Percentiles rank a stretch among this genome's conserved stretches.
Evolutionary conservation across 1,140 invertebrate genomes (phyloP).

Genomic region (Lucilia sericata): DNA sequence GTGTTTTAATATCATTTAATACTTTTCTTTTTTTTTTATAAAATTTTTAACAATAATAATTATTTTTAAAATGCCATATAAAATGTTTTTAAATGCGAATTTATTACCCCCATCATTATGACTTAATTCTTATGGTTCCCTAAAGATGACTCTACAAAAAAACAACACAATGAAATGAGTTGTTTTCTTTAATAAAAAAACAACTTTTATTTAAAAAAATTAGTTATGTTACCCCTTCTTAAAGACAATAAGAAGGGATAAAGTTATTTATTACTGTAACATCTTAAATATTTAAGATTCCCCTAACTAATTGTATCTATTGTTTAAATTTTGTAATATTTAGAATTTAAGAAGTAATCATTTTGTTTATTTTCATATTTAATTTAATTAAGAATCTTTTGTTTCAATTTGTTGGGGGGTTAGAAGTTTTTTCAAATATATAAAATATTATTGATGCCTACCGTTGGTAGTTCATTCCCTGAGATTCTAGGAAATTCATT

Average conservation of each 20-base stretch:
- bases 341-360: background rate
- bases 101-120: background rate
- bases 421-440: too few species aligned
- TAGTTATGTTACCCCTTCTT: background rate
- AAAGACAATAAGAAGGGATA: background rate
- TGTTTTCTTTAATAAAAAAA: too few species aligned
- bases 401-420: background rate
- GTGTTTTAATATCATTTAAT: conserved; percentile 2
- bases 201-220: background rate
- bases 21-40: background rate
- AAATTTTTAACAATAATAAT: background rate
- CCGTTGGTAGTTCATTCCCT: too few species aligned
- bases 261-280: too few species aligned
- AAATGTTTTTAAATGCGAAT: conserved; percentile 7
- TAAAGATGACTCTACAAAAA: background rate
- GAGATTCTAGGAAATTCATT: too few species aligned
- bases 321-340: background rate
- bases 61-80: background rate
- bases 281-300: background rate
- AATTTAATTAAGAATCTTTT: conserved; percentile 6
- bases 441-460: too few species aligned
- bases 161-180: too few species aligned
- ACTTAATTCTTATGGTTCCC: background rate
- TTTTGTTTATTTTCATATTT: background rate
- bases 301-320: background rate